Base-by-base conservation (phyloP, 2,888 invertebrate species). In the Lissonota sp. region DNA sequence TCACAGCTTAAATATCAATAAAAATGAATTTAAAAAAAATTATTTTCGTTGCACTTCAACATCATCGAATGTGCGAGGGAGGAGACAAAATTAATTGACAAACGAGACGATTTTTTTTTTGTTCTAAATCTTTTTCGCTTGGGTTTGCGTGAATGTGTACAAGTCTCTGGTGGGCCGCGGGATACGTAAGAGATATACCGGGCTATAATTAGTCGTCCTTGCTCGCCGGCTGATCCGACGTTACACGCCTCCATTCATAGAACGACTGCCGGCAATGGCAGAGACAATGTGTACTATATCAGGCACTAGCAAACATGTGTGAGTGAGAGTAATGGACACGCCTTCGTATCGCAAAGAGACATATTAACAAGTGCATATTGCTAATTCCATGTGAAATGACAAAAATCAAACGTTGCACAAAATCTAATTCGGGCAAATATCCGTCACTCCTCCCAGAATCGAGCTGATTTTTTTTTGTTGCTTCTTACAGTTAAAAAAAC, bases 131-230 rank as follows among this genome's bases (percentile, higher is more conserved):
- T 26, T 26, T 26, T 26, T 26, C 26, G 26, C 26, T 26, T 26
- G 26, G 26, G 26, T 26, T 57, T 37, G 46, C n/a, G n/a, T n/a
- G n/a, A n/a, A n/a, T 46, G 60, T 37, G 42, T 8, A 58, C 53
- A 49, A 58, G 44, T 40, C 40, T 55, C 53, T 51, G 60, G 63
- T 75, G 74, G 57, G 63, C 58, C 83, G 60, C 77, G 87, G 73
- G 72, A 81, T 82, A 87, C 84, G 84, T 86, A 84, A 84, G 84
- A 86, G 85, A 86, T 87, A 84, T 53, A 53, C 82, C 72, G 84
- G 80, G 86, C 88, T 91, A 91, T 91, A 91, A 91, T 91, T 91
- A 91, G 90, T 88, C 88, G 91, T 90, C 91, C 90, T 90, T 91
- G 91, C 89, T 84, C 86, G 87, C 82, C 87, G 87, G 87, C 87